Base-by-base conservation (phyloP, 2,888 invertebrate species). In the Eubasilissa splendida region DNA sequence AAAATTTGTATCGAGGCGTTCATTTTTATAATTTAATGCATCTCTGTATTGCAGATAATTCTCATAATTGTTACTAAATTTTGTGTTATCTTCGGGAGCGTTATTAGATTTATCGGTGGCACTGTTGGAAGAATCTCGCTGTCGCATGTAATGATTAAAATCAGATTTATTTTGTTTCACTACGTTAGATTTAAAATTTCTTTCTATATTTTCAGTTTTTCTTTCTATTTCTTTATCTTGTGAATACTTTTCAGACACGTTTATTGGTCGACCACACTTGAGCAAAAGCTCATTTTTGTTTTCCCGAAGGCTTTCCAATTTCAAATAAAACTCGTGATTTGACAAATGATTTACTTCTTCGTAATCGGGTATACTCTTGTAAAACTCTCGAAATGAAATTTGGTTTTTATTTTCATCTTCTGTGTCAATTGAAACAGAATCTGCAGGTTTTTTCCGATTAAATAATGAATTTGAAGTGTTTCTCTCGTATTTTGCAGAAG, bases 331-430 rank as follows among this genome's bases (percentile, higher is more conserved):
- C 85, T 96, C 95, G 80, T 92, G 93, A 82, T 93, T 93, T 0
- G 95, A 93, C 84, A 96, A 88, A 88, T 96, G 95, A 86, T 94
- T 92, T 2, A 96, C 91, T 73, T 96, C 95, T 80, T 92, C 92
- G 84, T 96, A 96, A 86, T 96, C 95, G 79, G 96, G 96, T 86
- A 96, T 96, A 85, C 95, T 95, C 76, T 93, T 92, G 84, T 94
- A 93, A 87, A 96, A 95, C 81, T 95, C 93, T 80, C 95, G 90
- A 83, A 95, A 90, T 74, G 93, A 93, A 70, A 92, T 88, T 59
- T 92, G 90, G 74, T 92, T 91, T 75, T 89, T 85, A 80, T 90
- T 90, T 86, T 84, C 87, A 87, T 52, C 86, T 87, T 66, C 88
- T 87, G 73, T 87, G 85, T 1, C 89, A 88, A 85, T 89, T 89